A percentile compares a stretch with the other conserved stretches of the same genome.
Conservation (phyloP, 2,888 invertebrate genomes). For the Taphrorychus bicolor region DNA sequence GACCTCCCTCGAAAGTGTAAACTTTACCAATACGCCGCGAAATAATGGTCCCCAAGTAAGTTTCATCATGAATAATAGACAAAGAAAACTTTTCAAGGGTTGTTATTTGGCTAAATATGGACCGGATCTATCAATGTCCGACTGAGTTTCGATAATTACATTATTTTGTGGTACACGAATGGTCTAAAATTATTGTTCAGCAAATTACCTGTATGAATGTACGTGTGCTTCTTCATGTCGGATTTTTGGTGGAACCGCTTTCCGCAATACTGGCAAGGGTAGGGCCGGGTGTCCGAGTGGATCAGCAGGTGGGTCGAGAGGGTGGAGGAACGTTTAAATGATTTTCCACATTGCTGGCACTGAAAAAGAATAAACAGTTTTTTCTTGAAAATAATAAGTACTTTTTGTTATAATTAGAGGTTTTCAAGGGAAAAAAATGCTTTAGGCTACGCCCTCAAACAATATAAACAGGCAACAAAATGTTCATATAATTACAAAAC, state of each 20-base stretch:
- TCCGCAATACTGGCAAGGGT: constrained; percentile 97
- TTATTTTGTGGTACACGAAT: constrained; percentile 1
- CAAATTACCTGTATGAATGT: constrained; percentile 86
- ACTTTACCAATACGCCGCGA: constrained; percentile 16
- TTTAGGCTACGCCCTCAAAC: no score
- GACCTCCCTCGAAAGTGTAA: constrained; percentile 9
- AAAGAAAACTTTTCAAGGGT: constrained; percentile 29
- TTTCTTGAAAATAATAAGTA: no score
- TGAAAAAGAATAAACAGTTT: constrained; percentile 41
- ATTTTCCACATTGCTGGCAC: constrained; percentile 97
- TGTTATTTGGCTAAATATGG: constrained; percentile 33
- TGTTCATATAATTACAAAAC: constrained; percentile 52
- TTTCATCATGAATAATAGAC: constrained; percentile 32
- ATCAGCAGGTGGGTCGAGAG: constrained; percentile 96
- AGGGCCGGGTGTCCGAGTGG: constrained; percentile 96
- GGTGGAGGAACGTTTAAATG: constrained; percentile 95
- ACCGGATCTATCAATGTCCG: constrained; percentile 26
- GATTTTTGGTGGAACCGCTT: constrained; percentile 99
- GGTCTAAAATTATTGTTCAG: no score
- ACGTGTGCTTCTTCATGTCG: constrained; percentile 99
- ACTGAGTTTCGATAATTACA: constrained; percentile 16
- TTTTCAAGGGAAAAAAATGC: no score
- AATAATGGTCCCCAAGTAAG: constrained; percentile 19
- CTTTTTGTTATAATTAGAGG: no score
- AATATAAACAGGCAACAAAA: constrained; percentile 44